A percentile compares a stretch with the other conserved stretches of the same genome.
Evolutionary conservation across 2,113 vertebrate genomes (phyloP).

Genomic region (Galbula dea): DNA sequence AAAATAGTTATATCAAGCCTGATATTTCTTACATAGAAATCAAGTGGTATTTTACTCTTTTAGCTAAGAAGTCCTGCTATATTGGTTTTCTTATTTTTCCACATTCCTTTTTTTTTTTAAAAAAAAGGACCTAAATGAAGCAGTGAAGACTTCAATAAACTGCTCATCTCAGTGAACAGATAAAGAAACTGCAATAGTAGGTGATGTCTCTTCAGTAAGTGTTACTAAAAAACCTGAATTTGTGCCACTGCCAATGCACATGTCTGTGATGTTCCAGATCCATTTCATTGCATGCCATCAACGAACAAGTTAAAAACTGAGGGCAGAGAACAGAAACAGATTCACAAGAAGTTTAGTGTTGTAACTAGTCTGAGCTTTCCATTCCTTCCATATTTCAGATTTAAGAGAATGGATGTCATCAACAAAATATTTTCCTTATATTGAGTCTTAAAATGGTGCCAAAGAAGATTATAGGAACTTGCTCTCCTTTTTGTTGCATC

Average conservation of each 20-base stretch:
- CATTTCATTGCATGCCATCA: background rate
- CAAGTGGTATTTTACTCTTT: background rate
- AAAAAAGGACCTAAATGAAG: background rate
- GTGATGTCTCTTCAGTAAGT: background rate
- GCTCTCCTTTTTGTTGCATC: background rate
- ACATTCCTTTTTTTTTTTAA: background rate
- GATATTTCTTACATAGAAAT: background rate
- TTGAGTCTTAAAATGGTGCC: background rate
- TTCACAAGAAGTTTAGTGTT: background rate
- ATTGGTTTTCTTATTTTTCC: background rate
- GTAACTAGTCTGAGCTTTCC: background rate
- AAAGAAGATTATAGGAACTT: background rate
- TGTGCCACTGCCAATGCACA: accelerated
- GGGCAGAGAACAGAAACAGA: background rate
- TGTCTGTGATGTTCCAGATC: background rate
- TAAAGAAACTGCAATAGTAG: background rate
- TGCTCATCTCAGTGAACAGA: background rate
- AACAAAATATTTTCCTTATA: background rate
- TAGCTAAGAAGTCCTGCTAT: background rate
- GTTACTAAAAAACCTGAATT: background rate
- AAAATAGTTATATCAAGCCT: background rate
- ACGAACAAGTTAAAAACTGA: background rate
- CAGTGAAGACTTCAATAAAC: background rate
- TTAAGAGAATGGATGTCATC: background rate
- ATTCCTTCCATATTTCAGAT: background rate